phyloP scores from a whole-genome alignment of 2,797 vertebrate species.

The Holocentrus rufus region DNA sequence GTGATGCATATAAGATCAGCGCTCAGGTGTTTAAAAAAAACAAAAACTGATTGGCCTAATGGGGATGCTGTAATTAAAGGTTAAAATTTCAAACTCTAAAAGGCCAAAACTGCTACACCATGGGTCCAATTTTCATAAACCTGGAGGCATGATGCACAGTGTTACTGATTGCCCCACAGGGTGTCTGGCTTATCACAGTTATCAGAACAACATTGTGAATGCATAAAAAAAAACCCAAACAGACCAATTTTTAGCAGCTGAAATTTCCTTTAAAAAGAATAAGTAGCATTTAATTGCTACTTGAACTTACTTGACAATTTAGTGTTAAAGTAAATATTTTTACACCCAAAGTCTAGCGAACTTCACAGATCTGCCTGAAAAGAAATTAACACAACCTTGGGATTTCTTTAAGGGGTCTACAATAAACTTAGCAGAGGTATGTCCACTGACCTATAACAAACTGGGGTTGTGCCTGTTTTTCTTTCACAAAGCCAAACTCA shows the following conservation, averaged over 20 bases:
- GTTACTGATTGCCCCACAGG: too few species aligned
- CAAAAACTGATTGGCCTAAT: too few species aligned
- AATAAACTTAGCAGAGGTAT: background rate
- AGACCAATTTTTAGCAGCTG: background rate
- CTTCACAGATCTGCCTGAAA: slow-evolving; percentile 1
- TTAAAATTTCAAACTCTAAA: too few species aligned
- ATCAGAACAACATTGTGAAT: background rate
- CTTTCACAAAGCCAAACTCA: background rate
- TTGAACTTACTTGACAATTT: background rate
- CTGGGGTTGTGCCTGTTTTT: background rate
- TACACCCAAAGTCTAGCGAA: background rate
- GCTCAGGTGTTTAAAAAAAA: too few species aligned
- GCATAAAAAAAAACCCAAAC: background rate
- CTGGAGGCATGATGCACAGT: too few species aligned
- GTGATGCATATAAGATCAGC: too few species aligned
- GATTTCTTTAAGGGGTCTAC: background rate
- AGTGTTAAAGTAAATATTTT: slow-evolving; percentile 10
- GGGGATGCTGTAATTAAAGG: too few species aligned
- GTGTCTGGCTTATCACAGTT: too few species aligned
- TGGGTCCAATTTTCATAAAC: too few species aligned
- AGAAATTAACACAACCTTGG: slow-evolving; percentile 6
- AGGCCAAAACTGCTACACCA: too few species aligned
- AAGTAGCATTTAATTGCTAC: background rate
- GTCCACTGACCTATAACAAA: background rate
- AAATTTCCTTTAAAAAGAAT: background rate